Conservation (phyloP, 2,888 invertebrate species). For the Hypomecis atomaria region DNA sequence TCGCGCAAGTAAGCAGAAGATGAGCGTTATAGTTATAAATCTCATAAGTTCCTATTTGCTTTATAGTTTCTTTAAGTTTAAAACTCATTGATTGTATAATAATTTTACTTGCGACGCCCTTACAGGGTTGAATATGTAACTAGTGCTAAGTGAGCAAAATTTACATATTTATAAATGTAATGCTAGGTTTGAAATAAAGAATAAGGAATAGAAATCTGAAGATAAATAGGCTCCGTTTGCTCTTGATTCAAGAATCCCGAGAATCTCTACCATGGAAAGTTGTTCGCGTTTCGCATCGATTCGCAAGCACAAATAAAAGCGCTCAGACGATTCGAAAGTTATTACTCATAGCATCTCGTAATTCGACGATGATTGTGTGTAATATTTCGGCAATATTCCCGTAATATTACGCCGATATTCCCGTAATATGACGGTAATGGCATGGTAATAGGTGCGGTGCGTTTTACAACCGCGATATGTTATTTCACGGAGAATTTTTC, state of each 20-base stretch:
- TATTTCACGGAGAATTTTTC: conserved; percentile 37
- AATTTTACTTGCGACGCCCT: too few species aligned
- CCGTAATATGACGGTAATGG: conserved; percentile 34
- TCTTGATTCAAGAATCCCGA: neutral
- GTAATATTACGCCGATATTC: conserved; percentile 36
- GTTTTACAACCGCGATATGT: conserved; percentile 34
- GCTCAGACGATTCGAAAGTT: conserved; percentile 38
- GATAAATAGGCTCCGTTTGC: too few species aligned
- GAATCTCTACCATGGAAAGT: neutral
- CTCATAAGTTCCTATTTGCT: too few species aligned
- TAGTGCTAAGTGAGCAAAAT: too few species aligned
- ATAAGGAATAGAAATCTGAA: too few species aligned
- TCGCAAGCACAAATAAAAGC: conserved; percentile 30
- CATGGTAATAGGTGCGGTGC: conserved; percentile 43
- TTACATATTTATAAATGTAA: too few species aligned
- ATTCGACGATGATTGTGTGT: conserved; percentile 47
- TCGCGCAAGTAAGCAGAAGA: too few species aligned
- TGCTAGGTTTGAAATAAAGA: too few species aligned
- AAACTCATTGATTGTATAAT: too few species aligned
- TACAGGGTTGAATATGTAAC: too few species aligned
- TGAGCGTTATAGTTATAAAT: too few species aligned
- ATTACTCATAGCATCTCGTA: conserved; percentile 42
- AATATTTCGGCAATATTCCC: conserved; percentile 45
- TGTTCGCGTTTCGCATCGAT: conserved; percentile 10
- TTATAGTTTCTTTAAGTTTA: too few species aligned